Evolutionary conservation across 2,113 vertebrate species (phyloP).

Genomic region (Oxygymnocypris stewartii): DNA sequence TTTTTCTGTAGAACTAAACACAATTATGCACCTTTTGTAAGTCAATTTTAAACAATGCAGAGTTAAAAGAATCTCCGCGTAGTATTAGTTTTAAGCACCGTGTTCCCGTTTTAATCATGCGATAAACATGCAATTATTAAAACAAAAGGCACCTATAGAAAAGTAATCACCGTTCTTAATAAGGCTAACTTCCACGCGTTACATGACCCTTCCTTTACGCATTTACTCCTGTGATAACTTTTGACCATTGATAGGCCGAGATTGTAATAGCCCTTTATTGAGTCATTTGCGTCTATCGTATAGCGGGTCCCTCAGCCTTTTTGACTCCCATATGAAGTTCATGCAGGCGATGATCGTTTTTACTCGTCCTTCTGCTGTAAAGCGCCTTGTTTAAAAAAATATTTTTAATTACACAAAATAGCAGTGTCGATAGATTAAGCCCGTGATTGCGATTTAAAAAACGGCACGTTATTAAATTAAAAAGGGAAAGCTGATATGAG

Average conservation of each 20-base stretch:
- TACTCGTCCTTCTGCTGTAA: neutral
- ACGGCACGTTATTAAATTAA: neutral
- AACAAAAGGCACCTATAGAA: conserved; percentile 27
- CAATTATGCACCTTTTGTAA: neutral
- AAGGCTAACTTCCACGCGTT: conserved; percentile 18
- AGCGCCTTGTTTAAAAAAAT: neutral
- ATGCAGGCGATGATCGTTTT: neutral
- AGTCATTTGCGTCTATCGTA: neutral
- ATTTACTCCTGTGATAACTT: conserved; percentile 6
- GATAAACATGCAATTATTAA: conserved; percentile 33
- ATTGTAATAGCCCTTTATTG: neutral
- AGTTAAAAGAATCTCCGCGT: conserved; percentile 24
- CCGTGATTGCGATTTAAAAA: neutral
- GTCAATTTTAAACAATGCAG: neutral
- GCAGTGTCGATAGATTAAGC: neutral
- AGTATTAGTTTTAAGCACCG: conserved; percentile 4
- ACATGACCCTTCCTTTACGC: neutral
- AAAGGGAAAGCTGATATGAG: no score
- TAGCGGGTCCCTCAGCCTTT: neutral
- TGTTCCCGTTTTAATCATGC: conserved; percentile 33
- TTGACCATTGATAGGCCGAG: neutral
- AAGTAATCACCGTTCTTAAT: conserved; percentile 14
- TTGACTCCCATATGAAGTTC: neutral
- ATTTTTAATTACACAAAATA: neutral
- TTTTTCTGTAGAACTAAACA: neutral